Evolutionary conservation across 35 echinoderm and acorn worm genomes (phyloP), one percentile per base, ranked within the genome.

Genomic region (Apostichopus japonicus): DNA sequence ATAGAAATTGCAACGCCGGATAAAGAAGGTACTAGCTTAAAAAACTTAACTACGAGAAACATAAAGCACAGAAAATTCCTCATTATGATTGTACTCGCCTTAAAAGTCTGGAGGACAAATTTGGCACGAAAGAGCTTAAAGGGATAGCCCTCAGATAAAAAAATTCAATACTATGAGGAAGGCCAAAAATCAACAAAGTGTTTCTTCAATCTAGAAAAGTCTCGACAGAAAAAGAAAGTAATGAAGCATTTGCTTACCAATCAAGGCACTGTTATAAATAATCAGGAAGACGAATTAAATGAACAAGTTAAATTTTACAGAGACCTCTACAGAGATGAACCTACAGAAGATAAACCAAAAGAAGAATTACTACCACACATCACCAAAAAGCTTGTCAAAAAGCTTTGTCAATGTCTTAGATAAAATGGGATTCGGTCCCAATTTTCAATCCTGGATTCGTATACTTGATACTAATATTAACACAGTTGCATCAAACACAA

Each of bases 151-250:
- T 92, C n/a, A 33, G 78, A 10, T n/a, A 19, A 77, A 6, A 92
- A 82, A 65, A 80, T 92, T 10, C 23, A 92, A 54, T 92, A 78
- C 77, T 92, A 51, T 4, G 91, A 92, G 53, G 91, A 92, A 51
- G 78, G 91, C 5, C 77, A 92, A 63, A 62, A 27, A 2, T 92
- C 91, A 1, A 81, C 91, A 14, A 79, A 63, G 16, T 92, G 23
- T 17, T 92, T 92, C 53, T 24, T 92, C 14, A 92, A 92, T n/a
- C 77, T 92, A 6, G 91, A 92, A 82, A 92, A 92, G 51, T 56
- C 13, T 5, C 53, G 57, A 14, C 91, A 92, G 27, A 63, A 82
- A 14, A 59, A 80, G 22, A 92, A 92, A 70, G 59, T 44, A 14
- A 92, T 92, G 25, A 80, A 44, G 33, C 57, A 79, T 8, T 16